Evolutionary conservation across 2,113 vertebrate species (phyloP), one percentile per base, ranked within the genome.

Genomic region (Rallus limicola): DNA sequence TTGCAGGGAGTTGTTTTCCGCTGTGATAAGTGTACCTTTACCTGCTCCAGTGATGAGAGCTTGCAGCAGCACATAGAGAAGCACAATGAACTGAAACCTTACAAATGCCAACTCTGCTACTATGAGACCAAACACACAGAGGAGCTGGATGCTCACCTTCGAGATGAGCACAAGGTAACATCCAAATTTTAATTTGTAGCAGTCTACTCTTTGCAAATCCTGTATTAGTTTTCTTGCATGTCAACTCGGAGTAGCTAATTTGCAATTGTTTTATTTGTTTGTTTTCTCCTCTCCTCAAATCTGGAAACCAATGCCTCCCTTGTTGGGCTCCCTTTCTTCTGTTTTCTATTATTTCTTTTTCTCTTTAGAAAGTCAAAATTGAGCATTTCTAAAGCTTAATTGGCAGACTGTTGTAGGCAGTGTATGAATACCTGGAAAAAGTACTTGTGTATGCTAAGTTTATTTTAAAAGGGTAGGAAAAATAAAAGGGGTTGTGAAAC

Each of bases 21-120:
- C 88, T 99, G 99, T 96, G 99, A 99, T 98, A 99, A 99, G 97
- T 99, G 99, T 98, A 99, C 99, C 92, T 99, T 99, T 97, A 99
- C 99, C 91, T 99, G 99, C 98, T 99, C 99, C 97, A 99, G 98
- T 71, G 99, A 99, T 64, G 99, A 99, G 97, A 98, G 98, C 92
- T 98, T 99, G 95, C 99, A 99, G 98, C 98, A 98, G 77, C 99
- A 99, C 98, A 98, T 99, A 96, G 98, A 99, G 97, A 99, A 99
- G 98, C 99, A 99, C 97, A 98, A 98, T 85, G 99, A 99, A 97
- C 97, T 99, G 91, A 99, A 98, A 97, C 99, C 99, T 72, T 99
- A 99, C 97, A 99, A 99, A 97, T 99, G 99, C 97, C 99, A 99
- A 96, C 99, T 99, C 95, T 99, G 99, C 98, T 99, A 99, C 97